Evolutionary conservation across 2,113 vertebrate species (phyloP), one percentile per base, ranked within the genome.

Genomic region (Prochilodus magdalenae): DNA sequence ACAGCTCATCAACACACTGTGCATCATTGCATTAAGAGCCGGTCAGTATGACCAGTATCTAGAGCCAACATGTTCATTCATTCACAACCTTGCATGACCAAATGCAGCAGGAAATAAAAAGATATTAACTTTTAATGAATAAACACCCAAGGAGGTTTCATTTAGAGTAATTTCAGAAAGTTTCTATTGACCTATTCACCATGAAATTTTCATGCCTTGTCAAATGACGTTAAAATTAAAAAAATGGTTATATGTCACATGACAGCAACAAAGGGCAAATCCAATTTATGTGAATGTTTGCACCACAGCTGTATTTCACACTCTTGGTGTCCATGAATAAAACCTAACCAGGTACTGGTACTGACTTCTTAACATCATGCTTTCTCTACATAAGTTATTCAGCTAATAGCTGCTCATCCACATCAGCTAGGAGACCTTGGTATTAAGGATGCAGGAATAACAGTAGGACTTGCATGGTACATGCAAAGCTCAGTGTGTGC

Each of bases 401-500:
- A 72, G 24, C 36, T 29, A 49, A 49, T 49, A 49, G 66, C 59
- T 1, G 55, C 36, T 60, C 53, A 72, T 71, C 70, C 11, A 4
- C 55, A 57, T 44, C 8, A 29, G 67, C 53, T 60, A n/a, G 26
- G 69, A 72, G 24, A 79, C 67, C 33, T 71, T 79, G 63, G 36
- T 57, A 15, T 57, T 22, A 57, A n/a, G 53, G 20, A 57, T 14
- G 53, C 18, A 22, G 20, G 18, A 57, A 57, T 22, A 57, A 22
- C 8, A 60, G 86, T 62, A 7, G 24, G 14, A 69, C 84, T 84
- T 76, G 26, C 67, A 47, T 44, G 16, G 22, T 86, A 57, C 62
- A 63, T 30, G 63, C 78, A 20, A 13, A 51, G 20, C 67, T 29
- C 30, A 27, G 53, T 36, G 44, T n/a, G 78, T 65, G 44, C 49